Percentiles rank a stretch among this genome's conserved stretches.
These are phyloP conservation scores for Eremobia ochroleuca DNA, from an alignment of 2,888 invertebrate species.

Conservation along the genomic window DNA sequence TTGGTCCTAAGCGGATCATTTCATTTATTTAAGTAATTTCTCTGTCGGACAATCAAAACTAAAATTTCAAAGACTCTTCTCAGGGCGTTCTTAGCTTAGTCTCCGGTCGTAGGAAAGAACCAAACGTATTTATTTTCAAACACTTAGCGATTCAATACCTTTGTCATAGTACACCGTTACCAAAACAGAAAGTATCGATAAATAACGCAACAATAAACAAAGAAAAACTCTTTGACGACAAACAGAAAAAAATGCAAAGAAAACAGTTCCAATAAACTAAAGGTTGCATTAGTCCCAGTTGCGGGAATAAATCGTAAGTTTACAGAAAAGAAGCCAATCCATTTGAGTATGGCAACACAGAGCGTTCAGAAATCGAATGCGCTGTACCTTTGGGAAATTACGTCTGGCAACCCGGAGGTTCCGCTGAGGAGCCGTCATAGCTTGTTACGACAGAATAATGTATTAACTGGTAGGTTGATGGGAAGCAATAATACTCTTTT, in stretches of 20 bases:
- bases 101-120: neutral
- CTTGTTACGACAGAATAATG: slow-evolving; percentile 60
- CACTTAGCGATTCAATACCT: slow-evolving; percentile 23
- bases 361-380: slow-evolving; percentile 77
- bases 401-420: slow-evolving; percentile 67
- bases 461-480: slow-evolving; percentile 53
- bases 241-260: slow-evolving; percentile 39
- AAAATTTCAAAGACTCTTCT: neutral
- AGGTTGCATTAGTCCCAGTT: slow-evolving; percentile 62
- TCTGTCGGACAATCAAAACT: neutral
- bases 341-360: slow-evolving; percentile 80
- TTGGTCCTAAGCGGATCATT: neutral
- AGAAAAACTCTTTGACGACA: slow-evolving; percentile 47
- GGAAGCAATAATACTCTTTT: slow-evolving; percentile 43
- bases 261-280: slow-evolving; percentile 59
- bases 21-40: neutral
- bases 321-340: slow-evolving; percentile 78
- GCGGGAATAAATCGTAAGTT: slow-evolving; percentile 71
- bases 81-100: neutral
- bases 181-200: slow-evolving; percentile 19
- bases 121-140: slow-evolving; percentile 12
- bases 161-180: slow-evolving; percentile 10
- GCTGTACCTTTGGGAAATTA: slow-evolving; percentile 83
- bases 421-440: slow-evolving; percentile 65
- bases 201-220: slow-evolving; percentile 29